phyloP scores from a whole-genome alignment of 92 coral and sea anemone genomes.

The Phenganax marumi region DNA sequence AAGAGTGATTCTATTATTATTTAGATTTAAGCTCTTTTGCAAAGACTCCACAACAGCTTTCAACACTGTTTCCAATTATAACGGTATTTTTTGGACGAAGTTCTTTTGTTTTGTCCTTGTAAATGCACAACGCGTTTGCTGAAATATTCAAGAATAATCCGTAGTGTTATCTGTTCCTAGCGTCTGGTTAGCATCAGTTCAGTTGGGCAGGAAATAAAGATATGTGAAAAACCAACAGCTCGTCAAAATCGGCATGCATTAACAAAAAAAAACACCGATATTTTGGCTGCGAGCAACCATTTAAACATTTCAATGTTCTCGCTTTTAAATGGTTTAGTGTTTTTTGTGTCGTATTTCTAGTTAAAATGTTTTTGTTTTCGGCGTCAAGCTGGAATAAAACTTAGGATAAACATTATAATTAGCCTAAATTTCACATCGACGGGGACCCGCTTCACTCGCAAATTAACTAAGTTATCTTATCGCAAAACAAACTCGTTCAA shows the following conservation, averaged over 20 bases:
- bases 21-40: too few species aligned
- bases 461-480: slow-evolving; percentile 3
- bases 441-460: background rate
- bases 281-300: background rate
- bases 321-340: background rate
- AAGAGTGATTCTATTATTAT: too few species aligned
- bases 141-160: background rate
- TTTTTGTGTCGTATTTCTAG: background rate
- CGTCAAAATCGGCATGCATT: background rate
- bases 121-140: too few species aligned
- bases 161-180: background rate
- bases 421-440: background rate
- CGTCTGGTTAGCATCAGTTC: slow-evolving; percentile 2
- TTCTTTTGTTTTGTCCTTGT: too few species aligned
- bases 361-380: background rate
- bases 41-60: too few species aligned
- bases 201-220: background rate
- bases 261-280: background rate
- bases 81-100: too few species aligned
- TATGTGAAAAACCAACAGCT: slow-evolving; percentile 12
- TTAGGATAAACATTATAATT: slow-evolving; percentile 7
- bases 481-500: slow-evolving; percentile 6
- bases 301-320: background rate
- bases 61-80: too few species aligned
- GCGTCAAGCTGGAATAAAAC: background rate